Percentiles rank a stretch among this genome's conserved stretches.
phyloP scores from a whole-genome alignment of 2,888 invertebrate genomes.

The Isoperla grammatica region DNA sequence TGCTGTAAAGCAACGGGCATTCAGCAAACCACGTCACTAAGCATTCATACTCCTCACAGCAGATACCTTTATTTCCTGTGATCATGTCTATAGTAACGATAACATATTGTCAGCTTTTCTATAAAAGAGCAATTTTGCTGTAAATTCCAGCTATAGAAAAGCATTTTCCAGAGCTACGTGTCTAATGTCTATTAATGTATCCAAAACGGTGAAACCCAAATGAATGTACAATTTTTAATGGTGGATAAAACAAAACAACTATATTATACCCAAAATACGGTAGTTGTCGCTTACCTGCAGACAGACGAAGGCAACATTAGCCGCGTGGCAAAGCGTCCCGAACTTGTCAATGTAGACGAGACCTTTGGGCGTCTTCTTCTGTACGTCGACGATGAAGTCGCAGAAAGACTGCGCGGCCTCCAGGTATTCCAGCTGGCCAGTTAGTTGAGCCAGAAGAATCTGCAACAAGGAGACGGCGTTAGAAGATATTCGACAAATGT shows the following conservation, averaged over 20 bases:
- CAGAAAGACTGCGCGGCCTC: slow-evolving; percentile 47
- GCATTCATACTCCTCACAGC: too few relatives aligned
- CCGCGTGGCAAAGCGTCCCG: slow-evolving; percentile 51
- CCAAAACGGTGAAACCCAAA: background rate
- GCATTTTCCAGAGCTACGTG: too few relatives aligned
- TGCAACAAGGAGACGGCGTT: slow-evolving; percentile 35
- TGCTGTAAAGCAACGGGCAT: too few relatives aligned
- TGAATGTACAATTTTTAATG: background rate
- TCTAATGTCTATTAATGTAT: background rate
- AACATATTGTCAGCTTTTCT: too few relatives aligned
- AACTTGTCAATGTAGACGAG: slow-evolving; percentile 50
- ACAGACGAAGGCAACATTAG: slow-evolving; percentile 52
- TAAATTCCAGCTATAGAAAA: too few relatives aligned
- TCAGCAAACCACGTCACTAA: too few relatives aligned
- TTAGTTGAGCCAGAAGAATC: slow-evolving; percentile 47
- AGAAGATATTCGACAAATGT: too few relatives aligned
- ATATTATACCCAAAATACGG: too few relatives aligned
- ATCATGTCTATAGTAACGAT: too few relatives aligned
- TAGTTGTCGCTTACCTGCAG: slow-evolving; percentile 42
- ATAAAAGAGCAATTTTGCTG: too few relatives aligned
- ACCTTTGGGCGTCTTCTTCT: slow-evolving; percentile 49
- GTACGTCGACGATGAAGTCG: slow-evolving; percentile 45
- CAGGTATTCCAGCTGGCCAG: slow-evolving; percentile 43
- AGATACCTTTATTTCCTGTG: too few relatives aligned
- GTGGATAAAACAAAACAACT: background rate